phyloP scores from a whole-genome alignment of 1,140 invertebrate species.

The Bombus confusus region DNA sequence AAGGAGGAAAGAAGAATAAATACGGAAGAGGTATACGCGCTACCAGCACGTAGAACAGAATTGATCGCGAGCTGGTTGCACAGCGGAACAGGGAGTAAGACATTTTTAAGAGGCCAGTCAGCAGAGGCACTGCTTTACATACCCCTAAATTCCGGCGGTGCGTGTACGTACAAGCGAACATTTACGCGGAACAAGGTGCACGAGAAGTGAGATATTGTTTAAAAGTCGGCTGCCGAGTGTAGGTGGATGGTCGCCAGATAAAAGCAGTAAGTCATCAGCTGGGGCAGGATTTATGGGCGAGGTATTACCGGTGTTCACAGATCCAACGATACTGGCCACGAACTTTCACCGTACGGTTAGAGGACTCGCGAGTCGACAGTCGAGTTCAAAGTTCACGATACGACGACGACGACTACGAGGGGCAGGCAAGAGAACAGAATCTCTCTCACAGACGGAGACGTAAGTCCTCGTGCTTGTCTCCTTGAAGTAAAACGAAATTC shows the following conservation, averaged over 20 bases:
- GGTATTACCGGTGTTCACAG: conserved; percentile 23
- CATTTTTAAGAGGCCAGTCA: conserved; percentile 33
- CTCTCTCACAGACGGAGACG: neutral
- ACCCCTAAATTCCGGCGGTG: conserved; percentile 27
- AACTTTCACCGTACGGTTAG: conserved; percentile 42
- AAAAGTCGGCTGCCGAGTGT: conserved; percentile 25
- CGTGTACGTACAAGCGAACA: conserved; percentile 42
- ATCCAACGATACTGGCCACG: conserved; percentile 32
- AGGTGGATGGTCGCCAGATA: conserved; percentile 40
- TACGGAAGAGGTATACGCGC: neutral
- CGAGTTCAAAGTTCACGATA: conserved; percentile 50
- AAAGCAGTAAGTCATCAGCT: conserved; percentile 46
- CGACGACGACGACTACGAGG: neutral
- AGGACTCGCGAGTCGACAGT: neutral
- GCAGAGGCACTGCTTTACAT: conserved; percentile 16
- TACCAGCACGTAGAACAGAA: neutral
- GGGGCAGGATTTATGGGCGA: conserved; percentile 30
- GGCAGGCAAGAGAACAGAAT: neutral
- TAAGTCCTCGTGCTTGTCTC: neutral
- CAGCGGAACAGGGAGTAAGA: neutral
- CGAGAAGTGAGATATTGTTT: conserved; percentile 48
- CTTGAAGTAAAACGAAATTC: neutral
- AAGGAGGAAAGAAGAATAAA: neutral
- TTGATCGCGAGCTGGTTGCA: neutral
- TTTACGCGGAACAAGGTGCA: conserved; percentile 38